A percentile compares a stretch with the other conserved stretches of the same genome.
These are phyloP conservation scores for Drosophila seclusa DNA, from an alignment of 2,888 invertebrate genomes.

Conservation along the genomic window DNA sequence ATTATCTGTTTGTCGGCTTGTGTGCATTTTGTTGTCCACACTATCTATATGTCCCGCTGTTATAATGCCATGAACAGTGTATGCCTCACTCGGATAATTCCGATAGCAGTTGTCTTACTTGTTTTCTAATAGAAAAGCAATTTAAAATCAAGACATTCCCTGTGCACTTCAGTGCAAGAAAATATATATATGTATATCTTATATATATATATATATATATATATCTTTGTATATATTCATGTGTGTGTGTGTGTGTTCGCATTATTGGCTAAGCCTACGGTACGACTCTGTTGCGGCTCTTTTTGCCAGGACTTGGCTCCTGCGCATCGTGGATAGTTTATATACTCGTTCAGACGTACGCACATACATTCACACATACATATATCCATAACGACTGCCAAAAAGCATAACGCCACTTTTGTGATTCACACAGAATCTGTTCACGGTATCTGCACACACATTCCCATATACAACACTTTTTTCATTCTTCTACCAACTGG, in stretches of 20 bases:
- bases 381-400: slow-evolving; percentile 1
- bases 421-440: background rate
- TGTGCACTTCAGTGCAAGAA: background rate
- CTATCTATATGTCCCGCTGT: background rate
- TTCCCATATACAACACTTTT: background rate
- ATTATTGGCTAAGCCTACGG: slow-evolving; percentile 8
- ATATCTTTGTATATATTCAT: background rate
- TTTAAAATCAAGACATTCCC: slow-evolving; percentile 10
- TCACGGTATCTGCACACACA: background rate
- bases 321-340: background rate
- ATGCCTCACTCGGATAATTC: background rate
- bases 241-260: background rate
- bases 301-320: slow-evolving; percentile 2
- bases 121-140: slow-evolving; percentile 16
- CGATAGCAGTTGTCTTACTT: background rate
- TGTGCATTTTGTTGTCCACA: background rate
- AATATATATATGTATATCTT: background rate
- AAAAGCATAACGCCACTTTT: slow-evolving; percentile 13
- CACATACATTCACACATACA: background rate
- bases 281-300: slow-evolving; percentile 1
- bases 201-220: background rate
- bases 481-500: background rate
- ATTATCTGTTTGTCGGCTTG: background rate
- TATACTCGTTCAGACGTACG: background rate
- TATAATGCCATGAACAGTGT: background rate